These are phyloP conservation scores for Panurus biarmicus DNA, from an alignment of 2,113 vertebrate genomes.

Conservation along the genomic window DNA sequence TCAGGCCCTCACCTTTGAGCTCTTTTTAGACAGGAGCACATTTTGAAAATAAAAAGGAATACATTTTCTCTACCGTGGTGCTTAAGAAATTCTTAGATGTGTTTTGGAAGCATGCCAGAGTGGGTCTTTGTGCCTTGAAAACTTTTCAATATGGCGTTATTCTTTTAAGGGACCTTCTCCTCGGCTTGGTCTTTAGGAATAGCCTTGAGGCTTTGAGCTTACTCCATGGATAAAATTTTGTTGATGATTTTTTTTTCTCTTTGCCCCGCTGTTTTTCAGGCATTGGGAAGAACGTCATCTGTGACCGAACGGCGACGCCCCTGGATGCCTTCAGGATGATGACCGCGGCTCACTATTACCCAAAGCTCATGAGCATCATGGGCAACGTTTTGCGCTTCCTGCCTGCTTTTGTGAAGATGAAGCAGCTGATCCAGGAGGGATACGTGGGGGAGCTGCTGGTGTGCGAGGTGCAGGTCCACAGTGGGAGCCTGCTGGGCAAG, in stretches of 20 bases:
- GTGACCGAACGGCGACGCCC: constrained; percentile 92
- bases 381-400: constrained; percentile 95
- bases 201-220: not conserved
- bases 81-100: not conserved
- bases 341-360: constrained; percentile 97
- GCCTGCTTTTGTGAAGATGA: constrained; percentile 93
- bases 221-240: not conserved
- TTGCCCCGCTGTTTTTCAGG: constrained; percentile 61
- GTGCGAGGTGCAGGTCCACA: constrained; percentile 95
- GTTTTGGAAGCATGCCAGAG: not conserved
- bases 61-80: not conserved
- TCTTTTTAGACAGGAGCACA: not conserved
- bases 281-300: constrained; percentile 98
- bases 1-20: not conserved
- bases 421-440: constrained; percentile 92
- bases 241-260: not conserved
- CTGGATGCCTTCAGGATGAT: constrained; percentile 97
- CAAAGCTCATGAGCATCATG: constrained; percentile 98
- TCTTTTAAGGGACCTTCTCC: not conserved
- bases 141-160: not conserved
- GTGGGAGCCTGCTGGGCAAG: constrained; percentile 92
- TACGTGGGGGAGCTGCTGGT: constrained; percentile 93
- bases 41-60: not conserved
- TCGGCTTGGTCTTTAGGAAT: not conserved
- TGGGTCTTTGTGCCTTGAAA: not conserved